Percentiles rank a stretch among this genome's conserved stretches.
Evolutionary conservation across 2,797 vertebrate species (phyloP).

Genomic region (Macrochelys suwanniensis): DNA sequence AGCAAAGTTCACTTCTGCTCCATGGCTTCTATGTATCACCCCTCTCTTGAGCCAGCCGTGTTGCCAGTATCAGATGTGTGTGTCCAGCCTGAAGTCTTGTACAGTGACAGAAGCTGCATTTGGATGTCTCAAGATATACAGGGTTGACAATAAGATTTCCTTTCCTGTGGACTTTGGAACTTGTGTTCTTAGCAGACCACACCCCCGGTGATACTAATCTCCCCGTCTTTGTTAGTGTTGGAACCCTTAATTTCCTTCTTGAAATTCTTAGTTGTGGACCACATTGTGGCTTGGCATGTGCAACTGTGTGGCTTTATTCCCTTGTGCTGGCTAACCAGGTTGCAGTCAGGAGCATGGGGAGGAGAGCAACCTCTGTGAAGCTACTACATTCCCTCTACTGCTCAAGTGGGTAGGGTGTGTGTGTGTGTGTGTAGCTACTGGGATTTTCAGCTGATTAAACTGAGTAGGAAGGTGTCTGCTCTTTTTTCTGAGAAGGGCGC

Average conservation of each 20-base stretch:
- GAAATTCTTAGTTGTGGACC: neutral
- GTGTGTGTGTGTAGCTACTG: neutral
- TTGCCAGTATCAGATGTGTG: neutral
- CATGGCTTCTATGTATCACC: neutral
- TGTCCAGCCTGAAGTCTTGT: neutral
- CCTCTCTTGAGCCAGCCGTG: neutral
- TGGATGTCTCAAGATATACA: neutral
- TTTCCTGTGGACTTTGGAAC: neutral
- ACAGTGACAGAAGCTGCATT: neutral
- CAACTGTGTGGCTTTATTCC: neutral
- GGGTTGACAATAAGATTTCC: neutral
- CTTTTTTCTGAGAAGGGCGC: neutral
- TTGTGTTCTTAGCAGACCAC: neutral
- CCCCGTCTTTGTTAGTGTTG: neutral
- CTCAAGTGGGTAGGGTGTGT: neutral
- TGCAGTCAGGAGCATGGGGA: neutral
- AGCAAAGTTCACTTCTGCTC: neutral
- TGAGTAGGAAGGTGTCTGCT: neutral
- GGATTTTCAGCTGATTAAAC: neutral
- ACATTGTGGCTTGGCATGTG: neutral
- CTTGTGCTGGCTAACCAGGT: neutral
- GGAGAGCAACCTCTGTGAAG: neutral
- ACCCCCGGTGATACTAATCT: neutral
- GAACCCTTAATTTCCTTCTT: neutral
- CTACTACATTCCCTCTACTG: neutral